Evolutionary conservation across 2,888 invertebrate species (phyloP).

Genomic region (Abrostola triplasia): DNA sequence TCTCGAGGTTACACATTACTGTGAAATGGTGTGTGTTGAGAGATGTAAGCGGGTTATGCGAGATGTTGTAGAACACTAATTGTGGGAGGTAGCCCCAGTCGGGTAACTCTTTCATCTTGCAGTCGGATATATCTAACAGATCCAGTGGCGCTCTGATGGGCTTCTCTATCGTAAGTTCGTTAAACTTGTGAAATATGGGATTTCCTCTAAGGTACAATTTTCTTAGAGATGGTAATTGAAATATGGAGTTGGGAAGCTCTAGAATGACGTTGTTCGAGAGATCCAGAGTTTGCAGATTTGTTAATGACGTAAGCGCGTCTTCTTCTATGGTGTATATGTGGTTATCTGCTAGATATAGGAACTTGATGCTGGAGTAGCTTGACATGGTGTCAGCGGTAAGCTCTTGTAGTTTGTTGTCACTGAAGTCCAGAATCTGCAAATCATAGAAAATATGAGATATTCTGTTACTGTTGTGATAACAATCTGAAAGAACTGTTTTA

Average conservation of each 20-base stretch:
- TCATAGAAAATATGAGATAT: too few species aligned
- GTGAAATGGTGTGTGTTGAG: slow-evolving; percentile 87
- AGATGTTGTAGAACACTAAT: slow-evolving; percentile 89
- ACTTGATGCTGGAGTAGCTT: slow-evolving; percentile 84
- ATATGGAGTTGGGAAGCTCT: slow-evolving; percentile 82
- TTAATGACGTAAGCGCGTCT: slow-evolving; percentile 83
- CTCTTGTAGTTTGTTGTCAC: slow-evolving; percentile 87
- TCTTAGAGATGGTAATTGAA: slow-evolving; percentile 89
- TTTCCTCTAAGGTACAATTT: slow-evolving; percentile 89
- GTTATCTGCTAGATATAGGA: slow-evolving; percentile 88
- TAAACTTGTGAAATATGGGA: slow-evolving; percentile 78
- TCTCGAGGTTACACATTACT: slow-evolving; percentile 89
- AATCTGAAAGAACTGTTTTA: too few species aligned
- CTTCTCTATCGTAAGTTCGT: slow-evolving; percentile 75
- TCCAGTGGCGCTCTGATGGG: slow-evolving; percentile 89
- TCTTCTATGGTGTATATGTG: slow-evolving; percentile 87
- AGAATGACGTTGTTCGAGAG: slow-evolving; percentile 87
- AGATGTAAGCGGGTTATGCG: slow-evolving; percentile 85
- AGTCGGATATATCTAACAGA: slow-evolving; percentile 89
- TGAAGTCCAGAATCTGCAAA: slow-evolving; percentile 88
- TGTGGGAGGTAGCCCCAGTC: slow-evolving; percentile 89
- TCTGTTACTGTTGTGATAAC: too few species aligned
- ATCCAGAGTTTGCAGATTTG: slow-evolving; percentile 86
- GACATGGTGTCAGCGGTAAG: slow-evolving; percentile 84
- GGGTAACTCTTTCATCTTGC: slow-evolving; percentile 88